Conservation (phyloP, 2,797 vertebrate genomes). For the Cossypha niveicapilla region DNA sequence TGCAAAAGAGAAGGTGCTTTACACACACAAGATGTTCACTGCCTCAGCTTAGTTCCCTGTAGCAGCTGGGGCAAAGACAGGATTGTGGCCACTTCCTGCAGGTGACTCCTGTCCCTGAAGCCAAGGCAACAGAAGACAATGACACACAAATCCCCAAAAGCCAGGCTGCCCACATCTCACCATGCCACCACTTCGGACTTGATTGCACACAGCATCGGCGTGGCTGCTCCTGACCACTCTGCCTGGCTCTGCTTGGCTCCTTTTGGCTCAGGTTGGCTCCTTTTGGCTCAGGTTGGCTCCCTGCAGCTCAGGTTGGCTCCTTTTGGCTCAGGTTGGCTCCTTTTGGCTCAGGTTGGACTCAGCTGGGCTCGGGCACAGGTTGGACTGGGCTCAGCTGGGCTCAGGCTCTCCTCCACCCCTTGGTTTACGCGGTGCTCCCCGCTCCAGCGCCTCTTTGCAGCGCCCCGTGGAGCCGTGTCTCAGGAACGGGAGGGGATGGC, state of each 20-base stretch:
- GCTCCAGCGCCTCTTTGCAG: rapidly evolving
- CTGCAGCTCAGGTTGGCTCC: not conserved
- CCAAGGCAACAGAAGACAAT: not conserved
- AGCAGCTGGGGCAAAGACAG: not conserved
- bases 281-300: not conserved
- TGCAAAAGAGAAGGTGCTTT: not conserved
- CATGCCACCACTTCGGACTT: rapidly evolving
- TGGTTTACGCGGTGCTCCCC: rapidly evolving
- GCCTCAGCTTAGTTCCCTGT: not conserved
- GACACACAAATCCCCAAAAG: not conserved
- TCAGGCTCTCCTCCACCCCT: rapidly evolving
- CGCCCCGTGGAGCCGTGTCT: rapidly evolving
- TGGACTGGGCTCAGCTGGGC: not conserved
- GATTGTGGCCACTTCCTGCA: not conserved
- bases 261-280: not conserved
- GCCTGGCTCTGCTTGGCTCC: not conserved
- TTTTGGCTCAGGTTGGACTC: not conserved
- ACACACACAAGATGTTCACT: not conserved
- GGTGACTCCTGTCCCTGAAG: not conserved
- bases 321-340: too few species aligned
- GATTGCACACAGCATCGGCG: rapidly evolving
- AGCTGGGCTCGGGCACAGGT: not conserved
- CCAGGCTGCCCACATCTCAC: rapidly evolving
- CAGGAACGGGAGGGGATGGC: rapidly evolving
- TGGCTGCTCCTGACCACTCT: rapidly evolving